Percentiles rank a stretch among this genome's conserved stretches.
These are phyloP conservation scores for Crocidura indochinensis DNA, from an alignment of 2,797 vertebrate genomes.

Conservation along the genomic window DNA sequence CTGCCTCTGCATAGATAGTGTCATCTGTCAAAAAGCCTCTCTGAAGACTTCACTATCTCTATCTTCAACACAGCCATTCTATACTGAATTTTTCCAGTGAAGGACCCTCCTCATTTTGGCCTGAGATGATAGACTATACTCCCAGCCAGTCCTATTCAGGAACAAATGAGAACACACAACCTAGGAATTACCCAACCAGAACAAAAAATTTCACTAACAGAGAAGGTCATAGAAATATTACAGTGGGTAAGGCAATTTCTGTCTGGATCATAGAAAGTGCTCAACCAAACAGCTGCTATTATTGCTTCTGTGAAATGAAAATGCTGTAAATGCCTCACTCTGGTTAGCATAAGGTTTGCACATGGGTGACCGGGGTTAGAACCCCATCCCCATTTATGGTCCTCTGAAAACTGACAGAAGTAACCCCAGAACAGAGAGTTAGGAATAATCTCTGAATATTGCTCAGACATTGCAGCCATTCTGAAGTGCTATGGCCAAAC, in stretches of 20 bases:
- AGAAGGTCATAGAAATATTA: background rate
- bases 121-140: background rate
- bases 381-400: no score
- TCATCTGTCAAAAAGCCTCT: background rate
- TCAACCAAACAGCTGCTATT: background rate
- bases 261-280: background rate
- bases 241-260: background rate
- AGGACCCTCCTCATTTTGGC: background rate
- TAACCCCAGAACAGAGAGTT: no score
- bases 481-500: no score
- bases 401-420: no score
- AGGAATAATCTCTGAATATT: no score
- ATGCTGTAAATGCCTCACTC: background rate
- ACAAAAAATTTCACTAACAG: background rate
- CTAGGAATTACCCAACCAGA: background rate
- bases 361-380: no score
- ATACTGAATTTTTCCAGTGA: background rate
- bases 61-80: background rate
- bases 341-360: background rate
- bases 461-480: background rate
- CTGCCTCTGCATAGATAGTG: background rate
- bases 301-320: slow-evolving; percentile 18
- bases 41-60: background rate
- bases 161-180: background rate
- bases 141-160: background rate